Evolutionary conservation across 2,797 vertebrate species (phyloP), one percentile per base, ranked within the genome.

Genomic region (Bradypodion ventrale): DNA sequence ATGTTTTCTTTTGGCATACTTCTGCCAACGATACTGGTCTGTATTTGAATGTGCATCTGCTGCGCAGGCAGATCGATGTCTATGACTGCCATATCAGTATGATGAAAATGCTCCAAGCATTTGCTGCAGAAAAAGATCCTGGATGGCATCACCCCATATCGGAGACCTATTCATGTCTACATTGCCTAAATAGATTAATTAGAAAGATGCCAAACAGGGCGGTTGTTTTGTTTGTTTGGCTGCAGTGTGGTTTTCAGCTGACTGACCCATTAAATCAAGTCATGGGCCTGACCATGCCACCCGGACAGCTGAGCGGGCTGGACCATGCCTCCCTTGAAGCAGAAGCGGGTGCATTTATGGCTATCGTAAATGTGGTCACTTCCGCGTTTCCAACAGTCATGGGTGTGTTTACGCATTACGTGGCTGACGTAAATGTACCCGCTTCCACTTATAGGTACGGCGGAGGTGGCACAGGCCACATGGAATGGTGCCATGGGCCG

Each of bases 231-330:
- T n/a, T n/a, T n/a, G n/a, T n/a, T n/a, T 68, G 87, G 84, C 90
- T 90, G 89, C 84, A 75, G 37, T 42, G 80, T 66, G 32, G 23
- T 76, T 89, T 69, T 70, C 85, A 40, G 79, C 87, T 89, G 88
- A 7, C 75, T 87, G 69, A 49, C 84, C 88, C n/a, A n/a, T n/a
- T n/a, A n/a, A n/a, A n/a, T n/a, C n/a, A n/a, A n/a, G n/a, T n/a
- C n/a, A n/a, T n/a, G n/a, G n/a, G n/a, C n/a, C n/a, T n/a, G n/a
- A n/a, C n/a, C n/a, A n/a, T n/a, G n/a, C n/a, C n/a, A n/a, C n/a
- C n/a, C n/a, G n/a, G n/a, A n/a, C n/a, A n/a, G n/a, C n/a, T n/a
- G n/a, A n/a, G n/a, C n/a, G n/a, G n/a, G n/a, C n/a, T n/a, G n/a
- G n/a, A n/a, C n/a, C n/a, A n/a, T n/a, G n/a, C n/a, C n/a, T n/a